A percentile compares a stretch with the other conserved stretches of the same genome.
Conservation (phyloP, 23 tunicate genomes). For the Trididemnum nubilum region DNA sequence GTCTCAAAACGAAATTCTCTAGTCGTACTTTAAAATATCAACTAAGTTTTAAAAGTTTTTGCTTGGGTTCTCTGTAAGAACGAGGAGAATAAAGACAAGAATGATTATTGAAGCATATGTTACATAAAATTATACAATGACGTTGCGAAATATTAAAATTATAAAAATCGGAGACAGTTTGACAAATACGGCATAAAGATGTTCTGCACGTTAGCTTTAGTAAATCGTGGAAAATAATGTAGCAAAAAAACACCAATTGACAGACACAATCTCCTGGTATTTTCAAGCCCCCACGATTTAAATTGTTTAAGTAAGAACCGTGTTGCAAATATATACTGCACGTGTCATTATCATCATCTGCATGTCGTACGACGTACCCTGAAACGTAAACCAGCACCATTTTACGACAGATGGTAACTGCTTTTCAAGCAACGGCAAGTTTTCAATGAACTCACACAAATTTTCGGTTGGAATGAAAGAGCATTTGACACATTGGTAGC, state of each 20-base stretch:
- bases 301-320: neutral
- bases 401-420: neutral
- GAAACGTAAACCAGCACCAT: neutral
- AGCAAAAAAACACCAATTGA: conserved; percentile 8
- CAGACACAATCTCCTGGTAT: conserved; percentile 10
- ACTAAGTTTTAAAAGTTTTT: conserved; percentile 6
- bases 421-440: neutral
- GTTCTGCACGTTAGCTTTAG: neutral
- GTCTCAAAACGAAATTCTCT: no score
- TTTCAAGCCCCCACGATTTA: conserved; percentile 8
- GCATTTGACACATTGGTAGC: neutral
- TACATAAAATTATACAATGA: neutral
- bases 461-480: neutral
- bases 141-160: neutral
- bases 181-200: neutral
- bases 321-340: neutral
- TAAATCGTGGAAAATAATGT: neutral
- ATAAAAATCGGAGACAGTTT: neutral
- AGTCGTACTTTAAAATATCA: no score
- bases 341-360: neutral
- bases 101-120: conserved; percentile 8
- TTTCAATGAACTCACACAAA: neutral
- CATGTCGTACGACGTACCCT: neutral
- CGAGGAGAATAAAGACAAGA: neutral
- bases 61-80: neutral